Conservation (phyloP, 2,888 invertebrate genomes). For the Thymelicus lineola region DNA sequence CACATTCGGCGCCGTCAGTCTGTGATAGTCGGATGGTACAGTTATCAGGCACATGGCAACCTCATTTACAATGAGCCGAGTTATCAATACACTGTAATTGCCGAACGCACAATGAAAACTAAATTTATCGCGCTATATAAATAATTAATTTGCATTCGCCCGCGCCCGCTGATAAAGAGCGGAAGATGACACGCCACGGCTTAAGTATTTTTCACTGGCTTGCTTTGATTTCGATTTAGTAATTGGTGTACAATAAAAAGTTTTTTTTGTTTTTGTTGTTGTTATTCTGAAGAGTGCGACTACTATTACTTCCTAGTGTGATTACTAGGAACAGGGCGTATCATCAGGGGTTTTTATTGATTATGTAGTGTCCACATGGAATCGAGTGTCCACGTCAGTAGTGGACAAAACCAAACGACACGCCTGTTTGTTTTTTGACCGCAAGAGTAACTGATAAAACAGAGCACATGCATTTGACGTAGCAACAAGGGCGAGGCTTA, state of each 20-base stretch:
- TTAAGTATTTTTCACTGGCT: slow-evolving; percentile 24
- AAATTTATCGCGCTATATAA: slow-evolving; percentile 40
- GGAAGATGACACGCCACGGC: slow-evolving; percentile 40
- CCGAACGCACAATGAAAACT: slow-evolving; percentile 39
- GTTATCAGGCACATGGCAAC: slow-evolving; percentile 18
- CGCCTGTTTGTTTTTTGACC: too few relatives aligned
- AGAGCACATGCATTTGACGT: neutral
- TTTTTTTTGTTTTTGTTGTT: too few relatives aligned
- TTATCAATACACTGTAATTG: slow-evolving; percentile 38
- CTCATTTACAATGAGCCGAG: slow-evolving; percentile 27
- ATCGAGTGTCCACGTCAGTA: neutral
- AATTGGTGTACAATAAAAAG: too few relatives aligned
- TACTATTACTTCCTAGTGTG: too few relatives aligned
- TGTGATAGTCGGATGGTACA: neutral
- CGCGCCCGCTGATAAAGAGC: slow-evolving; percentile 39
- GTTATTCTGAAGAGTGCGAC: too few relatives aligned
- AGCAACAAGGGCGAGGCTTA: slow-evolving; percentile 13
- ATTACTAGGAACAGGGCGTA: too few relatives aligned
- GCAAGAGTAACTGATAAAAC: too few relatives aligned
- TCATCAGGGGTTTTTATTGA: too few relatives aligned
- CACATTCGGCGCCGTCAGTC: too few relatives aligned
- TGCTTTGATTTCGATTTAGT: too few relatives aligned
- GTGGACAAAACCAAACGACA: neutral
- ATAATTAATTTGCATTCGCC: slow-evolving; percentile 41
- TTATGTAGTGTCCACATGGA: too few relatives aligned